Conservation (phyloP, 2,797 vertebrate species). For the Urophycis tenuis region DNA sequence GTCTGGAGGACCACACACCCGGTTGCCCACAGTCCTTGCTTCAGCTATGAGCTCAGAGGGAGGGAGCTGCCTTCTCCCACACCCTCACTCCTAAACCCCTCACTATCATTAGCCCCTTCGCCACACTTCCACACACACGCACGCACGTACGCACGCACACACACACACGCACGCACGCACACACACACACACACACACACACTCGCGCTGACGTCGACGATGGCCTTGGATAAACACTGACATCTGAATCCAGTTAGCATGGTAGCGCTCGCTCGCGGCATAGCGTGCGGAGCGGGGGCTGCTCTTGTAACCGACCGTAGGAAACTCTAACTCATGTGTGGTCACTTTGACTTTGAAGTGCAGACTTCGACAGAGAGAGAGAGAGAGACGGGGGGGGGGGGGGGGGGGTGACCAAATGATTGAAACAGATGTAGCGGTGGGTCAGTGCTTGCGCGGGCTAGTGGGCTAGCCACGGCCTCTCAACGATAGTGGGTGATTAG, state of each 20-base stretch:
- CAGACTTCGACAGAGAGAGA: slow-evolving; percentile 59
- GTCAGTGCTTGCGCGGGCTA: slow-evolving; percentile 49
- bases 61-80: slow-evolving; percentile 3
- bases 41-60: slow-evolving; percentile 50
- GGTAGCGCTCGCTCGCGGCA: slow-evolving; percentile 36
- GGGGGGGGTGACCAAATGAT: slow-evolving; percentile 63
- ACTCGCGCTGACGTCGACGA: slow-evolving; percentile 40
- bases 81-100: slow-evolving; percentile 11
- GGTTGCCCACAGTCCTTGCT: slow-evolving; percentile 49
- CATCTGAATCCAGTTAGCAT: slow-evolving; percentile 67
- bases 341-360: slow-evolving; percentile 63
- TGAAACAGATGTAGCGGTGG: slow-evolving; percentile 65
- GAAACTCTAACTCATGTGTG: slow-evolving; percentile 71
- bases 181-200: not conserved
- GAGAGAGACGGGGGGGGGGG: slow-evolving; percentile 53
- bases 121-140: slow-evolving; percentile 52
- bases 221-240: slow-evolving; percentile 67
- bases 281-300: slow-evolving; percentile 48
- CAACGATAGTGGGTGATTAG: slow-evolving; percentile 57
- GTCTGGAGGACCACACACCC: slow-evolving; percentile 63
- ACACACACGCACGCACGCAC: not conserved
- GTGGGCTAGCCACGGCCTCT: slow-evolving; percentile 55
- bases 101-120: slow-evolving; percentile 62
- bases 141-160: not conserved
- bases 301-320: slow-evolving; percentile 48